Base-by-base conservation (phyloP, 2,113 vertebrate species). In the Myanophis thanlyinensis region DNA sequence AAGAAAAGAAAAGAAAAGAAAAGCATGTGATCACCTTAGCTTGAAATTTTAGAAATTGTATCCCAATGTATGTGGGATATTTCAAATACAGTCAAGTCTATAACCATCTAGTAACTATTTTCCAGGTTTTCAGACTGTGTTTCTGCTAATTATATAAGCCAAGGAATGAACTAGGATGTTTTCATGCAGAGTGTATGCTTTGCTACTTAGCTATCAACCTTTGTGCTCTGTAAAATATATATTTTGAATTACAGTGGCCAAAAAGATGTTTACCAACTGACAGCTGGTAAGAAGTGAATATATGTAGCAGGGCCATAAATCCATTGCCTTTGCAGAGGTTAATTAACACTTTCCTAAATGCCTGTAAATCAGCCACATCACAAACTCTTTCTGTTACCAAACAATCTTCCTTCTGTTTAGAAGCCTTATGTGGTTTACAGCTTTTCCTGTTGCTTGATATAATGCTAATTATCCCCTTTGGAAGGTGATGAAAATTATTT, bases 231-330 rank as follows among this genome's bases (percentile, higher is more conserved):
- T 25, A 92, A 85, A 56, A 13, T 85, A 56, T 54, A 62, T 84
- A 93, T 90, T 86, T 90, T 84, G 80, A 89, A 27, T 59, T 93
- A 86, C 35, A 46, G 46, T 90, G n/a, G 30, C 88, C 85, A 86
- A 52, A 18, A 48, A 85, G 46, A 27, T 48, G 9, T 88, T 88
- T 85, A 46, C 51, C 30, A 89, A 46, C 53, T 44, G 67, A 91
- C 93, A 93, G 93, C 93, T 91, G 67, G 73, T 22, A 85, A 85
- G 86, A 56, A 91, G 53, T 85, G 46, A 80, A 90, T 93, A 84
- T 88, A 35, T 93, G 35, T 90, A 44, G 52, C 52, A 89, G 47
- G 52, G 15, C 67, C 53, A 85, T 93, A 91, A 93, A 89, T 89
- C 87, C 87, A 91, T 15, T 51, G 52, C 90, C n/a, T 91, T 84